Evolutionary conservation across 2,113 vertebrate species (phyloP), one percentile per base, ranked within the genome.

Genomic region (Heloderma charlesbogerti): DNA sequence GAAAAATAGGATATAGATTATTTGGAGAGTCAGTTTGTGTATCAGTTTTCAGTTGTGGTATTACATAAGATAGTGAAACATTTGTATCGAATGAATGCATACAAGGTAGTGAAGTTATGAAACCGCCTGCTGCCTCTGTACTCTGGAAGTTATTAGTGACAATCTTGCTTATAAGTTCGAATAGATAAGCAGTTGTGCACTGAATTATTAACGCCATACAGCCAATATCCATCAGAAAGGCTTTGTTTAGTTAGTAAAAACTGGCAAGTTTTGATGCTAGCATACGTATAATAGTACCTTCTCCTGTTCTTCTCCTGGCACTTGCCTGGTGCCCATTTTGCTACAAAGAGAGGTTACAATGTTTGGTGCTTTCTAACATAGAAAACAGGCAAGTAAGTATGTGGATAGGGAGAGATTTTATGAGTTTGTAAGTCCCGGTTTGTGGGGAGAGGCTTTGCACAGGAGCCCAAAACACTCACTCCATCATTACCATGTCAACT

Each of bases 1-100:
- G n/a, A 94, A 85, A 96, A 94, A 96, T 13, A 92, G 69, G 87
- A 10, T 18, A 89, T 13, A 87, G 84, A 91, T 83, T 89, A 94
- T 25, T 66, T 51, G 63, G 60, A 66, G 0, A 72, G 82, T 82
- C 0, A 37, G 0, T 31, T 34, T 5, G 31, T 34, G 5, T 25
- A 67, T 18, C 10, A 81, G 1, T 84, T 81, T 86, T 48, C 43
- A 31, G 74, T n/a, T 72, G 37, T 60, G 16, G 7, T 69, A 86
- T 51, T 89, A 27, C 29, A 15, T 45, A 57, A 9, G 7, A 16
- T 37, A 54, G 16, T 34, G 12, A 43, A 40, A 37, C 13, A 67
- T 74, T 51, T 43, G 25, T 34, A 48, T 9, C 22, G 8, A 92
- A 79, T 37, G 37, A 77, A 63, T 7, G 4, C 12, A 84, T 0